Percentiles rank a stretch among this genome's conserved stretches.
These are phyloP conservation scores for Phalera bucephala DNA, from an alignment of 2,888 invertebrate genomes.

Conservation along the genomic window DNA sequence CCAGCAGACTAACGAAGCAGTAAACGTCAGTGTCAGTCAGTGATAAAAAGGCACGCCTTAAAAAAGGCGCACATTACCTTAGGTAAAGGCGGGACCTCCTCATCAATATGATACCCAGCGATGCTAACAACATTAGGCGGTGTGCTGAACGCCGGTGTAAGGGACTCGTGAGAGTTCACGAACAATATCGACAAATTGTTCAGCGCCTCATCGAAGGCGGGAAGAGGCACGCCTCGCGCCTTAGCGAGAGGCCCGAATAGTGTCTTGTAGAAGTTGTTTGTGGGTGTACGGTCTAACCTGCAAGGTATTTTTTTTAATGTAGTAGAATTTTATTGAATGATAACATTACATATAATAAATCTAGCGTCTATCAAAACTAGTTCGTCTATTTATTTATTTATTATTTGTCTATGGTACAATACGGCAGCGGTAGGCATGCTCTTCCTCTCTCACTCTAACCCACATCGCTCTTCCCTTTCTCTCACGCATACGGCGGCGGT, in stretches of 20 bases:
- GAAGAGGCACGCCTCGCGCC: slow-evolving; percentile 40
- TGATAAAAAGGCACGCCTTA: too few species aligned
- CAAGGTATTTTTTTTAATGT: slow-evolving; percentile 2
- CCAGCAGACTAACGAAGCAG: too few species aligned
- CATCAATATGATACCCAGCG: slow-evolving; percentile 57
- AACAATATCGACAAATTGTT: slow-evolving; percentile 50
- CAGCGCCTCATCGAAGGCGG: slow-evolving; percentile 34
- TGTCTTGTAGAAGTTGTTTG: slow-evolving; percentile 27
- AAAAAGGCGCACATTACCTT: too few species aligned
- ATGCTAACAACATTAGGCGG: slow-evolving; percentile 57
- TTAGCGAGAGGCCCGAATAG: slow-evolving; percentile 41
- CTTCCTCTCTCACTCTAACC: too few species aligned
- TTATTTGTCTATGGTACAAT: too few species aligned
- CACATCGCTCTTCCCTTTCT: too few species aligned
- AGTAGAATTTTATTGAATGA: background rate
- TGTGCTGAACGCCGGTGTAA: slow-evolving; percentile 35
- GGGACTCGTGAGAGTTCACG: slow-evolving; percentile 51
- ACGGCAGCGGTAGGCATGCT: too few species aligned
- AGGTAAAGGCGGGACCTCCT: slow-evolving; percentile 42
- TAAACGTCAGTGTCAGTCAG: too few species aligned
- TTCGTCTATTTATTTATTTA: too few species aligned
- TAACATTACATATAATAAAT: background rate
- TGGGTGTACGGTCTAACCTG: slow-evolving; percentile 29
- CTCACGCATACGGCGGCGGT: too few species aligned
- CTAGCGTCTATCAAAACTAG: too few species aligned